phyloP scores from a whole-genome alignment of 2,797 vertebrate genomes.

The Mareca penelope region DNA sequence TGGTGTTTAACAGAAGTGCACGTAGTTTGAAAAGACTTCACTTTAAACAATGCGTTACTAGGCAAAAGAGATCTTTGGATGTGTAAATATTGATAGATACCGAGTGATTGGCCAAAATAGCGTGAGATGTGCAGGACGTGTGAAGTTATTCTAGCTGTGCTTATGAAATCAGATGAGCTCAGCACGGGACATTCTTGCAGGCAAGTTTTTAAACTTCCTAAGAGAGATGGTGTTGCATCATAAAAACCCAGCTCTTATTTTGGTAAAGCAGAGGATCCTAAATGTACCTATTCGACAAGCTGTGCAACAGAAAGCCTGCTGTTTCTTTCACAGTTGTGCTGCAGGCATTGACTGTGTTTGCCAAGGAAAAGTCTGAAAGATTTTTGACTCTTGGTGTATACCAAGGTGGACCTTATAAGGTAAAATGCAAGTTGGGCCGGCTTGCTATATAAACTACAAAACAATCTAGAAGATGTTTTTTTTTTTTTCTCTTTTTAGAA shows the following conservation, averaged over 20 bases:
- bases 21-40: neutral
- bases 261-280: neutral
- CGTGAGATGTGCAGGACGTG: neutral
- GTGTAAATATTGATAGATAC: neutral
- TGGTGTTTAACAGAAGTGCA: neutral
- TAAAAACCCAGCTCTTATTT: neutral
- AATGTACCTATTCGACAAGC: neutral
- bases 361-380: neutral
- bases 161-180: neutral
- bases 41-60: neutral
- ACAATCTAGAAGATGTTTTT: neutral
- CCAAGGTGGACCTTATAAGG: neutral
- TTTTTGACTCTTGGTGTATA: neutral
- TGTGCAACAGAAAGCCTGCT: neutral
- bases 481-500: neutral
- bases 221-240: neutral
- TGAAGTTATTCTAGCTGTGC: neutral
- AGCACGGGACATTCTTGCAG: neutral
- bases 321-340: neutral
- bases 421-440: neutral
- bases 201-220: neutral
- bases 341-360: neutral
- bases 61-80: neutral
- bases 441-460: neutral
- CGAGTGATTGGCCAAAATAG: neutral